A percentile compares a stretch with the other conserved stretches of the same genome.
phyloP scores from a whole-genome alignment of 2,113 vertebrate species.

The cattle (Bos taurus) region ARS-UCD2.0 NC_037357.1:110176001-110176500 shows the following conservation, averaged over 20 bases:
- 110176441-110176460: not conserved
- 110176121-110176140: not conserved
- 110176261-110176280: not conserved
- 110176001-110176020: not conserved
- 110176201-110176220: not conserved
- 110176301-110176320: not conserved
- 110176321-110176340: not conserved
- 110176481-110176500: not conserved
- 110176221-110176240: not conserved
- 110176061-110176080: not conserved
- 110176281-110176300: not conserved
- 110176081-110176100: not conserved
- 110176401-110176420: not conserved
- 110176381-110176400: not conserved
- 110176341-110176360: not conserved
- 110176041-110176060: not conserved
- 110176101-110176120: not conserved
- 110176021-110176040: not conserved
- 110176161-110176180: not conserved
- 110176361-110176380: not conserved
- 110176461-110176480: not conserved
- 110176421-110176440: not conserved
- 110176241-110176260: accelerated
- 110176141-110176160: not conserved
- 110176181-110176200: not conserved